Conservation (phyloP, 2,797 vertebrate genomes). For the Perodicticus potto region DNA sequence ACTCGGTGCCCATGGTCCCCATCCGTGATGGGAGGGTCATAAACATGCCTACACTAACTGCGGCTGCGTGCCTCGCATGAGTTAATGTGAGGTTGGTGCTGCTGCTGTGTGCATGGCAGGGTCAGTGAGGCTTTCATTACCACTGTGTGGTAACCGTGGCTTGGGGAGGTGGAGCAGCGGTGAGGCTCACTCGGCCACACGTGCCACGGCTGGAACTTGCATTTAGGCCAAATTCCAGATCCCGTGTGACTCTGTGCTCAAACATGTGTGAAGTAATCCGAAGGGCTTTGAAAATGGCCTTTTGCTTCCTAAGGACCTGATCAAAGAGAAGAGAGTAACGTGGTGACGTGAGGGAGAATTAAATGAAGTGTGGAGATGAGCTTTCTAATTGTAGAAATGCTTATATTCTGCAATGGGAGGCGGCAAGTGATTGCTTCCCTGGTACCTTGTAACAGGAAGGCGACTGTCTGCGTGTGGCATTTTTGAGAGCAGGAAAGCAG, state of each 20-base stretch:
- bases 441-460: neutral
- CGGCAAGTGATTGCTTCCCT: fast-evolving
- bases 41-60: fast-evolving
- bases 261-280: fast-evolving
- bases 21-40: fast-evolving
- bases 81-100: fast-evolving
- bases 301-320: neutral
- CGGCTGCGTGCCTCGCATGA: fast-evolving
- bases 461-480: no score
- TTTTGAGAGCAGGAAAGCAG: neutral
- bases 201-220: neutral
- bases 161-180: fast-evolving
- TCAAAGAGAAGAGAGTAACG: neutral
- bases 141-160: fast-evolving
- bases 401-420: fast-evolving
- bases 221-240: neutral
- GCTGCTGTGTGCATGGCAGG: fast-evolving
- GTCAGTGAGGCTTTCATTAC: fast-evolving
- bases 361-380: neutral
- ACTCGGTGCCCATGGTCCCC: neutral
- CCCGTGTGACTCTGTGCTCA: fast-evolving
- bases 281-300: neutral
- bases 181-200: fast-evolving
- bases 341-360: no score
- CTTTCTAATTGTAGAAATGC: neutral